Conservation (phyloP, 2,113 vertebrate genomes). For the Saguinus midas region DNA sequence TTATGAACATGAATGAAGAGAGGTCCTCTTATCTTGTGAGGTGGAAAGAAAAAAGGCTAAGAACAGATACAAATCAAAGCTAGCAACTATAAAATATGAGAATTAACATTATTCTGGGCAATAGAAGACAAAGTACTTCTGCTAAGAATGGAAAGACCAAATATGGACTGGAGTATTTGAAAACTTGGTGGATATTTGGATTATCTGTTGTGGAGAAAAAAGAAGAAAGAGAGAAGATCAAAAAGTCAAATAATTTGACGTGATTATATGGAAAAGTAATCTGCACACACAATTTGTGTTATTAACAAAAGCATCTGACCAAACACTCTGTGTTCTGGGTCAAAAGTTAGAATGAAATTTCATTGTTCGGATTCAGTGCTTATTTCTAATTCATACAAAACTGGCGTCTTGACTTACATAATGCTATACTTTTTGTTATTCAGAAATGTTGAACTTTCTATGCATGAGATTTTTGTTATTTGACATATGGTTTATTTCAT, state of each 20-base stretch:
- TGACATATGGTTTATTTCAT: background rate
- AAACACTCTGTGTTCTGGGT: background rate
- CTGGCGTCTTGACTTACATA: accelerated
- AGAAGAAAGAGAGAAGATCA: background rate
- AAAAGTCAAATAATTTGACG: background rate
- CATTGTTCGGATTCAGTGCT: background rate
- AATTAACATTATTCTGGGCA: background rate
- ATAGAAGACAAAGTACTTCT: background rate
- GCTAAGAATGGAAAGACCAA: background rate
- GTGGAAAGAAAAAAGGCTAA: background rate
- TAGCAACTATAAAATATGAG: background rate
- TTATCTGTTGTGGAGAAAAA: background rate
- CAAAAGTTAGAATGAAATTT: background rate
- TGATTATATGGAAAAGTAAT: background rate
- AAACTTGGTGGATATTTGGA: background rate
- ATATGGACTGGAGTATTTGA: background rate
- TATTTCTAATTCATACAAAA: background rate
- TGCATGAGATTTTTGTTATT: background rate
- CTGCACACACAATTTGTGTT: background rate
- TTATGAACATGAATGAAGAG: background rate
- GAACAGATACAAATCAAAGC: background rate
- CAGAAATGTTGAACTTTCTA: background rate
- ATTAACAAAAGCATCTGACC: background rate
- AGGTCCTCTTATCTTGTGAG: background rate
- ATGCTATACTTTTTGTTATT: background rate